Evolutionary conservation across 2,888 invertebrate genomes (phyloP).

Genomic region (Macrosiphum euphorbiae): DNA sequence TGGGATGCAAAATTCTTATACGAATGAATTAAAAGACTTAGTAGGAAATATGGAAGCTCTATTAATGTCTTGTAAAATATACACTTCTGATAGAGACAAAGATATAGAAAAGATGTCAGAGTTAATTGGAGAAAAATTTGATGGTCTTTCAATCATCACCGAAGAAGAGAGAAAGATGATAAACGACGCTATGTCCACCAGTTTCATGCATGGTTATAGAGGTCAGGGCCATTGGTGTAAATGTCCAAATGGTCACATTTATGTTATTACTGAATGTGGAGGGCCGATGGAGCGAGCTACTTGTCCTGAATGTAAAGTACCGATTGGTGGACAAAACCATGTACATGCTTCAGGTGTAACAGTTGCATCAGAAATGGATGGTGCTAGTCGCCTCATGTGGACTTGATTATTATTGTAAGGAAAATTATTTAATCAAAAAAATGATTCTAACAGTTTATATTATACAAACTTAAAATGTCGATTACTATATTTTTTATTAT

Average conservation of each 20-base stretch:
- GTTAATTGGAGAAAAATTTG: slow-evolving; percentile 66
- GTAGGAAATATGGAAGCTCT: slow-evolving; percentile 56
- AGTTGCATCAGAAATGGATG: slow-evolving; percentile 74
- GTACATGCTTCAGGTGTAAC: slow-evolving; percentile 71
- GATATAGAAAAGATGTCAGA: slow-evolving; percentile 66
- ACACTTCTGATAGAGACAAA: slow-evolving; percentile 66
- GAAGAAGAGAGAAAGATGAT: slow-evolving; percentile 73
- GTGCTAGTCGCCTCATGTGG: slow-evolving; percentile 69
- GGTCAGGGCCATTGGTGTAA: slow-evolving; percentile 69
- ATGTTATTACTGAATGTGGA: slow-evolving; percentile 79
- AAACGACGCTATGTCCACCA: slow-evolving; percentile 69
- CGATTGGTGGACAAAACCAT: slow-evolving; percentile 75
- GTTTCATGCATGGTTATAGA: background rate
- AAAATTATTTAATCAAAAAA: background rate
- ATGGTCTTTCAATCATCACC: slow-evolving; percentile 65
- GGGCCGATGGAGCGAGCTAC: slow-evolving; percentile 69
- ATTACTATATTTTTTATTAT: background rate
- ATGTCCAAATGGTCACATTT: slow-evolving; percentile 80
- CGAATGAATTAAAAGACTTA: slow-evolving; percentile 39
- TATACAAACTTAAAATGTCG: background rate
- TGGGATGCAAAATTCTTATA: background rate
- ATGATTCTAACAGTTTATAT: background rate
- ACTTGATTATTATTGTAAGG: background rate
- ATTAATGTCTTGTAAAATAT: slow-evolving; percentile 66
- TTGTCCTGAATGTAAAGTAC: slow-evolving; percentile 75